These are phyloP conservation scores for Pseudopipra pipra DNA, from an alignment of 2,113 vertebrate species.

Conservation along the genomic window DNA sequence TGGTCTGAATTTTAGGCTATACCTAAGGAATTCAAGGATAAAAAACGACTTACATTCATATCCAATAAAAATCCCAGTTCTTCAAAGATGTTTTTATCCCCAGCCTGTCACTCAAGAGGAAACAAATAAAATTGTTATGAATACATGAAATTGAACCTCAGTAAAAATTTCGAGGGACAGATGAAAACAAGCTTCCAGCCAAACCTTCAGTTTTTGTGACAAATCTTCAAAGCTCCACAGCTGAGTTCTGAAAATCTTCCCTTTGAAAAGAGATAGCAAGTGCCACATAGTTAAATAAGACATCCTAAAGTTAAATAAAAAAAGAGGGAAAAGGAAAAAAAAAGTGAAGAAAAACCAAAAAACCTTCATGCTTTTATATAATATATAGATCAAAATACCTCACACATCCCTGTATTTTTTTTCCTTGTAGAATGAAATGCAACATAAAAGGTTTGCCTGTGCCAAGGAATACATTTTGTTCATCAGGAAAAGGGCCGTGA, in stretches of 20 bases:
- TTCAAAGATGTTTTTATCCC: neutral
- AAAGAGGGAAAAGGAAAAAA: neutral
- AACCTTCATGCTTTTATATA: neutral
- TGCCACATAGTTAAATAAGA: neutral
- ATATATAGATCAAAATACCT: neutral
- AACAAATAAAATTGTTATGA: conserved; percentile 21
- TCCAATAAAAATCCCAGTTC: neutral
- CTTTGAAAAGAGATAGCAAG: neutral
- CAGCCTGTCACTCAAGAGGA: neutral
- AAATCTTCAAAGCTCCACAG: neutral
- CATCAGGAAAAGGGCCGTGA: neutral
- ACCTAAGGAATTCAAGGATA: neutral
- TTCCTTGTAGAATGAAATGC: neutral
- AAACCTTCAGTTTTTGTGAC: neutral
- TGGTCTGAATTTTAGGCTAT: neutral
- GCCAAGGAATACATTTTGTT: neutral
- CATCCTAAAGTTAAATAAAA: neutral
- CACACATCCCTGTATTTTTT: rapidly evolving
- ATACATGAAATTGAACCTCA: neutral
- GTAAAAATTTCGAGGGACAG: neutral
- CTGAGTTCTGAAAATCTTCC: neutral
- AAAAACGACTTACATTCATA: neutral
- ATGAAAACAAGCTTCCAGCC: neutral
- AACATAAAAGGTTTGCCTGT: neutral
- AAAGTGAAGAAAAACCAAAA: neutral